Percentiles rank a stretch among this genome's conserved stretches.
Evolutionary conservation across 2,113 vertebrate species (phyloP).

Genomic region (Tyrannus savana): DNA sequence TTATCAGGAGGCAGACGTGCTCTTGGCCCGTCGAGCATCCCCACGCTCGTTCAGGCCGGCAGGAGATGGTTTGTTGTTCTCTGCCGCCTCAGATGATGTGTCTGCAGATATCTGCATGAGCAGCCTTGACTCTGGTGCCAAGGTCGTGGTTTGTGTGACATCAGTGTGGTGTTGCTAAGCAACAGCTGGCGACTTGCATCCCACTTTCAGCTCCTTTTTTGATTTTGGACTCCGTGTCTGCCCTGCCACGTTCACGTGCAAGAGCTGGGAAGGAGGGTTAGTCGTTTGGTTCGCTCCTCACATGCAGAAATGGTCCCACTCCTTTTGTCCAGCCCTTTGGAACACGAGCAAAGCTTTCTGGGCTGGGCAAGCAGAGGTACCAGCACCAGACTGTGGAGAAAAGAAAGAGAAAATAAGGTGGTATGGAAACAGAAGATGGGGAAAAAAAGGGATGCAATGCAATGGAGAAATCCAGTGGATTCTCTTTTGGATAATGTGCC

Average conservation of each 20-base stretch:
- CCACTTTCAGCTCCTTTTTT: not conserved
- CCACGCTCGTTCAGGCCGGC: not conserved
- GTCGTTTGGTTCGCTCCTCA: not conserved
- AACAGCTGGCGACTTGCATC: not conserved
- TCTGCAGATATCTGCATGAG: not conserved
- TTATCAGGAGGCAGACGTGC: not conserved
- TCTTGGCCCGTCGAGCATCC: not conserved
- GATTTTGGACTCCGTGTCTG: fast-evolving
- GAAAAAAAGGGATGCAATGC: not conserved
- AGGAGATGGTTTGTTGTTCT: not conserved
- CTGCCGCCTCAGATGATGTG: not conserved
- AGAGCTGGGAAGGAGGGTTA: not conserved
- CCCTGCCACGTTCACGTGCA: fast-evolving
- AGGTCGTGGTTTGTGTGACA: not conserved
- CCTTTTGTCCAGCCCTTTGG: not conserved
- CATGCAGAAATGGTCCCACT: not conserved
- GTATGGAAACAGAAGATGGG: not conserved
- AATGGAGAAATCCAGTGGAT: not conserved
- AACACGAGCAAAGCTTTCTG: not conserved
- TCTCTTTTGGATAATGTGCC: not conserved
- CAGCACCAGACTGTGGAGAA: not conserved
- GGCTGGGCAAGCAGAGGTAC: not conserved
- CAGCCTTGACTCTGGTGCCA: not conserved
- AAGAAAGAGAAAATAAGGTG: not conserved
- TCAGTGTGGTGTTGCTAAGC: not conserved